A percentile compares a stretch with the other conserved stretches of the same genome.
Conservation (phyloP, 2,113 vertebrate species). For the Carettochelys insculpta region DNA sequence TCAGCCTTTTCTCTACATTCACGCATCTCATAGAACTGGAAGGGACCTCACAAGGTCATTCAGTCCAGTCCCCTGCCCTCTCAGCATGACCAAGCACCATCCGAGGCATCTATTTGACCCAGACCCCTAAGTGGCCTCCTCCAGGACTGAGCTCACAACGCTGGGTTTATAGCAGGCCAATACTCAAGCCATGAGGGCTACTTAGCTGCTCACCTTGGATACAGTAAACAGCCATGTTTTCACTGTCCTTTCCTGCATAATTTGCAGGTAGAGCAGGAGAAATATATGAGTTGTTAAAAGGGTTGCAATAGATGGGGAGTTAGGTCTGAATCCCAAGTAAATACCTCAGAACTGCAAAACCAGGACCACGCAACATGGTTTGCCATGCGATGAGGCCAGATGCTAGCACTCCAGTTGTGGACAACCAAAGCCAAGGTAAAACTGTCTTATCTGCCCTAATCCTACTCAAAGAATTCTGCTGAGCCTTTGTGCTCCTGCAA, state of each 20-base stretch:
- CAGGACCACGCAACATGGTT: neutral
- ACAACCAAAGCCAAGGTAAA: neutral
- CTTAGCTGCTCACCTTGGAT: neutral
- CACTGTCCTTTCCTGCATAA: accelerated
- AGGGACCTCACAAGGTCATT: too few species aligned
- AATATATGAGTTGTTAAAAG: accelerated
- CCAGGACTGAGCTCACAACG: too few species aligned
- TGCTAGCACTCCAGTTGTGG: neutral
- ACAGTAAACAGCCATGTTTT: neutral
- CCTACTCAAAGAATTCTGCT: neutral
- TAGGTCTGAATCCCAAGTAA: accelerated
- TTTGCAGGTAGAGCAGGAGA: neutral
- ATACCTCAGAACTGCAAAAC: neutral
- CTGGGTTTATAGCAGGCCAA: too few species aligned
- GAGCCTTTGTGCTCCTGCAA: neutral
- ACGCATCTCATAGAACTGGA: too few species aligned
- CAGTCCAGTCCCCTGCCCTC: too few species aligned
- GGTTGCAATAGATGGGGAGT: neutral
- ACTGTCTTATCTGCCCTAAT: neutral
- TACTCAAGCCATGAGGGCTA: neutral
- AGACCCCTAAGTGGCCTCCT: too few species aligned
- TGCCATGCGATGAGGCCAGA: neutral
- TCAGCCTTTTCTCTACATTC: neutral
- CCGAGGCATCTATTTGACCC: too few species aligned
- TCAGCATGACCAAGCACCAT: too few species aligned